A percentile compares a stretch with the other conserved stretches of the same genome.
Evolutionary conservation across 1,140 invertebrate species (phyloP).

Genomic region (Drosophila neocordata): DNA sequence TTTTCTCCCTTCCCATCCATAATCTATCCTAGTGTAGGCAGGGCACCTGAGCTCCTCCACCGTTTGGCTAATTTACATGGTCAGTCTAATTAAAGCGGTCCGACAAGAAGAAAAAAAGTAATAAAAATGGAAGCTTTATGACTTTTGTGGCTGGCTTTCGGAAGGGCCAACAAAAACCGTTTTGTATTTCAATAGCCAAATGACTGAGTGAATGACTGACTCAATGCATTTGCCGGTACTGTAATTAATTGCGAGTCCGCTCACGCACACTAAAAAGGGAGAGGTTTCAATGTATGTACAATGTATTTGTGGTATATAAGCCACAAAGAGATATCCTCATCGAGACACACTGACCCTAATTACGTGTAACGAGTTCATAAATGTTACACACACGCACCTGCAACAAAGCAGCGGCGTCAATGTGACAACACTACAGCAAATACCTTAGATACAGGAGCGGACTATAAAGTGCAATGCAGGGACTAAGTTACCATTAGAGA

Average conservation of each 20-base stretch:
- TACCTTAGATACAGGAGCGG: slow-evolving; percentile 31
- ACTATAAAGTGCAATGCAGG: too few species aligned
- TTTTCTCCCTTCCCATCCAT: not conserved
- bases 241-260: slow-evolving; percentile 23
- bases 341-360: slow-evolving; percentile 72
- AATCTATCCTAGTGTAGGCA: slow-evolving; percentile 18
- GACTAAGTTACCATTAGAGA: too few species aligned
- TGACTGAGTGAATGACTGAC: not conserved
- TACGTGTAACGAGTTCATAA: slow-evolving; percentile 81
- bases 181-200: slow-evolving; percentile 68
- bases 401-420: slow-evolving; percentile 23
- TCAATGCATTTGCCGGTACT: slow-evolving; percentile 3
- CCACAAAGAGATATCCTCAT: slow-evolving; percentile 11
- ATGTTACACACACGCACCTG: slow-evolving; percentile 70
- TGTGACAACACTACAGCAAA: slow-evolving; percentile 41
- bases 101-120: not conserved
- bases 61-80: slow-evolving; percentile 64
- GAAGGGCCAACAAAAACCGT: slow-evolving; percentile 46
- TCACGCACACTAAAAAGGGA: slow-evolving; percentile 1
- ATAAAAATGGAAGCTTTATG: slow-evolving; percentile 63
- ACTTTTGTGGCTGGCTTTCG: slow-evolving; percentile 40
- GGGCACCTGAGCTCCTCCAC: slow-evolving; percentile 34
- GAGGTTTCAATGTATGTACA: not conserved
- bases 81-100: slow-evolving; percentile 61
- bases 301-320: not conserved